Evolutionary conservation across 2,888 invertebrate species (phyloP).

Genomic region (Calameuta idolon): DNA sequence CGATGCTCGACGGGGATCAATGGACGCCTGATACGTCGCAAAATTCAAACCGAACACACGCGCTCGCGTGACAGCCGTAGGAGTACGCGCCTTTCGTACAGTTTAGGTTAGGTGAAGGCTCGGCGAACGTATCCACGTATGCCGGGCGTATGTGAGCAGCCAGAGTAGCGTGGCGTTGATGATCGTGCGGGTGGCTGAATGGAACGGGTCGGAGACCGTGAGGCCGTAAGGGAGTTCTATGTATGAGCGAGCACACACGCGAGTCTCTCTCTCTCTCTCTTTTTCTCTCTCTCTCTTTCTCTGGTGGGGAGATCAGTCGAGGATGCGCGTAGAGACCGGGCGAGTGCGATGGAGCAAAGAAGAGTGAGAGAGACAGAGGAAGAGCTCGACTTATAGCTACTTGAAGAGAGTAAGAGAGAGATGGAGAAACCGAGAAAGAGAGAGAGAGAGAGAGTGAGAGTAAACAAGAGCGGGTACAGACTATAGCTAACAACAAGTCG

Average conservation of each 20-base stretch:
- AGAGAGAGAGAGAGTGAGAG: background rate
- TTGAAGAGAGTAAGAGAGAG: too few relatives aligned
- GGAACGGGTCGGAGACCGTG: conserved; percentile 5
- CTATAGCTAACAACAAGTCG: background rate
- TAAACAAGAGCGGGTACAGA: background rate
- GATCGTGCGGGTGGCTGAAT: conserved; percentile 13
- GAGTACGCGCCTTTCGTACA: conserved; percentile 4
- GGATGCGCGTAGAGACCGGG: background rate
- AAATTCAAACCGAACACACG: conserved; percentile 2
- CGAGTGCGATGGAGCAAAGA: background rate
- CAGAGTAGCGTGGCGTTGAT: conserved; percentile 6
- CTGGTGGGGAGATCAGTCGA: background rate
- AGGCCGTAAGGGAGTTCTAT: background rate
- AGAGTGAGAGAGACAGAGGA: conserved; percentile 15
- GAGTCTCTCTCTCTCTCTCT: too few relatives aligned
- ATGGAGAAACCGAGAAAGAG: too few relatives aligned
- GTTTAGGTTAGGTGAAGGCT: background rate
- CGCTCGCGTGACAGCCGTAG: background rate
- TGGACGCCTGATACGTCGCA: conserved; percentile 1
- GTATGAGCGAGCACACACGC: background rate
- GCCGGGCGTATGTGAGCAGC: background rate
- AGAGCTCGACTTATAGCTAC: too few relatives aligned
- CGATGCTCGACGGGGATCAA: conserved; percentile 3
- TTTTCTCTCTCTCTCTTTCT: background rate
- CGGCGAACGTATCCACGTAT: background rate